These are phyloP conservation scores for Monochamus alternatus DNA, from an alignment of 2,888 invertebrate species.

Conservation along the genomic window DNA sequence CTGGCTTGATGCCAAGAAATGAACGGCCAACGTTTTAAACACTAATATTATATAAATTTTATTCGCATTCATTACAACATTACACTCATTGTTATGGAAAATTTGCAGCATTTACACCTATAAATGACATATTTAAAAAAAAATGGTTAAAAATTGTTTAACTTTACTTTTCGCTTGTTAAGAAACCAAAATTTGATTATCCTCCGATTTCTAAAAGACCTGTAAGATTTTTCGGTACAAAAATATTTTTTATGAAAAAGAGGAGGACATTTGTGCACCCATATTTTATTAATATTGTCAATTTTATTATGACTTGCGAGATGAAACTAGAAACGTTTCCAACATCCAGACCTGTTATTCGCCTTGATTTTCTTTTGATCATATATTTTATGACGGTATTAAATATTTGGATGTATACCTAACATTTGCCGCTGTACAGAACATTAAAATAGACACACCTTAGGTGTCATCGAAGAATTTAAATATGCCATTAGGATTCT, in stretches of 20 bases:
- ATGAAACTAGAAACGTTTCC: background rate
- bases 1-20: constrained; percentile 6
- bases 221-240: too few relatives aligned
- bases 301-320: constrained; percentile 5
- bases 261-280: too few relatives aligned
- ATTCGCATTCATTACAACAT: too few relatives aligned
- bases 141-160: too few relatives aligned
- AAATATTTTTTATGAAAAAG: too few relatives aligned
- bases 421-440: background rate
- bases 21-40: constrained; percentile 1
- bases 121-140: too few relatives aligned
- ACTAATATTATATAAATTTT: background rate
- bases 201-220: too few relatives aligned
- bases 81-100: too few relatives aligned
- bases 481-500: too few relatives aligned
- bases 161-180: too few relatives aligned
- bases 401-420: constrained; percentile 1
- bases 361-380: constrained; percentile 10
- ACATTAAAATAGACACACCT: background rate
- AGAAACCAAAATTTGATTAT: too few relatives aligned
- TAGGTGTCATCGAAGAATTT: background rate
- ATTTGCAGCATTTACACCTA: too few relatives aligned
- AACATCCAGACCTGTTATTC: background rate
- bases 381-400: constrained; percentile 1
- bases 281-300: background rate